Percentiles rank a stretch among this genome's conserved stretches.
Conservation (phyloP, 2,888 invertebrate genomes). For the Melolontha melolontha region DNA sequence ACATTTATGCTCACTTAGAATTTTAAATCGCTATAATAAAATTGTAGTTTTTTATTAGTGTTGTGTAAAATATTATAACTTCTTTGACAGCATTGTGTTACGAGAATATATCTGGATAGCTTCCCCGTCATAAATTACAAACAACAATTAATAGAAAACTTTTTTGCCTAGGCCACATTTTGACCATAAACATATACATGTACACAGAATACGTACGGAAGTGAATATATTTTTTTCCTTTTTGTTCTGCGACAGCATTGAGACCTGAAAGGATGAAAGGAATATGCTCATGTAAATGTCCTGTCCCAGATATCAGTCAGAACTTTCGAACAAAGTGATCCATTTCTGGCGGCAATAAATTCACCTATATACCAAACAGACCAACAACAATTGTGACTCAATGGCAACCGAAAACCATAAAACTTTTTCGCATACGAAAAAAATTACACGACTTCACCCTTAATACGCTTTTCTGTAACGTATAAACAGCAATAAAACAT, state of each 20-base stretch:
- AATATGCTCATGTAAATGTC: constrained; percentile 22
- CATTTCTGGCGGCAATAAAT: constrained; percentile 35
- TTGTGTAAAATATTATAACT: too few relatives aligned
- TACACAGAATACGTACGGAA: constrained; percentile 1
- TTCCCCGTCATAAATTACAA: too few relatives aligned
- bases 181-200: neutral
- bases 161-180: too few relatives aligned
- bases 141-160: too few relatives aligned
- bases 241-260: neutral
- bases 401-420: constrained; percentile 35
- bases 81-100: too few relatives aligned
- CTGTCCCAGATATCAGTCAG: constrained; percentile 29
- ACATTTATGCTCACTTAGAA: too few relatives aligned
- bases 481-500: constrained; percentile 42
- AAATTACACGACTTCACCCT: constrained; percentile 38
- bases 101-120: too few relatives aligned
- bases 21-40: too few relatives aligned
- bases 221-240: constrained; percentile 1
- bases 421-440: constrained; percentile 35
- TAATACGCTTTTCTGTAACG: constrained; percentile 36
- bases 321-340: constrained; percentile 32
- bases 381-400: constrained; percentile 30
- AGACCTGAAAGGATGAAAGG: constrained; percentile 18
- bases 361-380: constrained; percentile 27
- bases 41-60: too few relatives aligned